Conservation (phyloP, 2,113 vertebrate genomes). For the Hucho hucho region DNA sequence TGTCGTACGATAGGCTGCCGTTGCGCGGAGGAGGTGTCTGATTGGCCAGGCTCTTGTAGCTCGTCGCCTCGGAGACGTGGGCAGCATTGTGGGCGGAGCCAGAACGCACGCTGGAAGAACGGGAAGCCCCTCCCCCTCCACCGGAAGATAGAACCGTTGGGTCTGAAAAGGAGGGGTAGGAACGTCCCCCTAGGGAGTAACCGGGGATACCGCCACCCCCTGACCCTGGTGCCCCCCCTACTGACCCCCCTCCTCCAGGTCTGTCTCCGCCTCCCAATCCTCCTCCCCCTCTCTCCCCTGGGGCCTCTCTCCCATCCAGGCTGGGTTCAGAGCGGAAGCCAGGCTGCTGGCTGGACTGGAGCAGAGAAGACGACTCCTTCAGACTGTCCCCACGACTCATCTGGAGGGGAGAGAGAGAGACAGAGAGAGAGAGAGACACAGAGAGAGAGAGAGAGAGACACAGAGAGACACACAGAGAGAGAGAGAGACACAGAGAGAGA, state of each 20-base stretch:
- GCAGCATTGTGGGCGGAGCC: conserved; percentile 78
- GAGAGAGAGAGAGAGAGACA: background rate
- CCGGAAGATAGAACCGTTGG: conserved; percentile 71
- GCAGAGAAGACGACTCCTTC: conserved; percentile 85
- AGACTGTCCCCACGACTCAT: conserved; percentile 84
- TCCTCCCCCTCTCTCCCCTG: conserved; percentile 39
- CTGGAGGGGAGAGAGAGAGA: conserved; percentile 60
- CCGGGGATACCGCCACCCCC: conserved; percentile 64
- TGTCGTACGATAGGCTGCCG: conserved; percentile 94
- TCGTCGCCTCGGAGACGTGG: conserved; percentile 83
- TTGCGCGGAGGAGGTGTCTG: conserved; percentile 86
- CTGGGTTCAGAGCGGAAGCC: conserved; percentile 94
- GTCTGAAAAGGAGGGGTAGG: conserved; percentile 81
- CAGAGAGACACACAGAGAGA: conserved; percentile 7
- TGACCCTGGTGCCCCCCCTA: background rate
- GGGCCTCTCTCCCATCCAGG: conserved; percentile 59
- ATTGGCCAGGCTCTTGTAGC: conserved; percentile 93
- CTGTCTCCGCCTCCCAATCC: conserved; percentile 9
- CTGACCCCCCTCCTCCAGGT: conserved; percentile 17
- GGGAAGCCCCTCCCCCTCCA: conserved; percentile 69
- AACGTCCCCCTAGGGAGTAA: conserved; percentile 72
- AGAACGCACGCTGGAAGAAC: conserved; percentile 83
- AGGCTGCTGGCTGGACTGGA: conserved; percentile 85
- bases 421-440: background rate
- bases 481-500: background rate